These are phyloP conservation scores for Alitta virens DNA, from an alignment of 2,888 invertebrate genomes.

Conservation along the genomic window DNA sequence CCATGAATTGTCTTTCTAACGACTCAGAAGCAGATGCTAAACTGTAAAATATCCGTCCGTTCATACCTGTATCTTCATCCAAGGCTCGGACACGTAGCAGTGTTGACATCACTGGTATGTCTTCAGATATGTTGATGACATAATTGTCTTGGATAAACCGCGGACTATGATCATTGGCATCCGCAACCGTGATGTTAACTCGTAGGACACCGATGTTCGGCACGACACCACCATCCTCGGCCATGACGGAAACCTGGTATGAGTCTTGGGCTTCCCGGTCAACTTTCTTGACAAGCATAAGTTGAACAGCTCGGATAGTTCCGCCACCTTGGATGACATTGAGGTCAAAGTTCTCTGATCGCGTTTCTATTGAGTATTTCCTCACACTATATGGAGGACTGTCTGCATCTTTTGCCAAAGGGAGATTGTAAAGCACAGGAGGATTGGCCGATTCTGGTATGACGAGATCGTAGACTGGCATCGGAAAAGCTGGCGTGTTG, in stretches of 20 bases:
- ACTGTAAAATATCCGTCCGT: conserved; percentile 15
- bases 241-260: conserved; percentile 50
- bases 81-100: conserved; percentile 11
- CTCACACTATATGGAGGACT: conserved; percentile 84
- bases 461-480: conserved; percentile 12
- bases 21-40: background rate
- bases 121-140: conserved; percentile 79
- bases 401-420: conserved; percentile 71
- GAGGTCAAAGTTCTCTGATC: conserved; percentile 7
- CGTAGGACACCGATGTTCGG: conserved; percentile 45
- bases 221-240: conserved; percentile 7
- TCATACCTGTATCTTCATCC: conserved; percentile 14
- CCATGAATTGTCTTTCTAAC: conserved; percentile 3
- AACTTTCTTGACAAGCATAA: conserved; percentile 60
- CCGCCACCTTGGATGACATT: conserved; percentile 3
- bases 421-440: conserved; percentile 27
- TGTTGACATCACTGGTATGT: conserved; percentile 71
- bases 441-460: conserved; percentile 29
- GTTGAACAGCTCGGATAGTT: conserved; percentile 5
- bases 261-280: conserved; percentile 86
- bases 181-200: conserved; percentile 40
- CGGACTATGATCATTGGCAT: conserved; percentile 75
- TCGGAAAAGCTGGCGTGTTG: conserved; percentile 34
- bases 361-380: conserved; percentile 24
- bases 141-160: conserved; percentile 87